Evolutionary conservation across 2,888 invertebrate species (phyloP), one percentile per base, ranked within the genome.

Genomic region (Eremobia ochroleuca): DNA sequence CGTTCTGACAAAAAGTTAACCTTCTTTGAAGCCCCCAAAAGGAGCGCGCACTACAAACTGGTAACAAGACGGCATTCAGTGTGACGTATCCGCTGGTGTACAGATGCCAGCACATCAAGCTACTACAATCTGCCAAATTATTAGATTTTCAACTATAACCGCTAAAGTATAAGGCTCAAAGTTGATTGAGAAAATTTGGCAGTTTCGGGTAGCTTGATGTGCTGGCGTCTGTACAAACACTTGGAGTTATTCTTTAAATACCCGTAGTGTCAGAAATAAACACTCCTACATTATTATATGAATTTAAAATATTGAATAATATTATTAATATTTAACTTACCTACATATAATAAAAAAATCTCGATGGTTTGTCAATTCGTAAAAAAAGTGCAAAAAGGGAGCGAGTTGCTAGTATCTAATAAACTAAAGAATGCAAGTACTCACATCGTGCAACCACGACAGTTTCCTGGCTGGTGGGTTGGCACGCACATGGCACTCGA

Each of bases 401-500:
- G 6, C 5, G 4, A 9, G n/a, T 37, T 9, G 15, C 37, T 64
- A 34, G 15, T 65, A 61, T 43, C 3, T 21, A 13, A n/a, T 25
- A n/a, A 59, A 59, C 4, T 34, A n/a, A 11, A 11, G n/a, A 40
- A 40, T 2, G 11, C 6, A 11, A 11, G 46, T 90, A 98, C 98
- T 98, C 95, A 99, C 99, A 92, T 99, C 98, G 92, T 98, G 98
- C 89, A 98, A 97, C 99, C 99, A 99, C 88, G 98, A 97, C 85
- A 99, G 97, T 92, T 98, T 98, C 91, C 98, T 97, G 97, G 98
- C 98, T 83, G 98, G 98, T 58, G 99, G 99, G 97, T 99, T 98
- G 90, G 99, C 98, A 92, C 98, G 98, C 91, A 99, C 98, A 97
- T 98, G 98, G 96, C 99, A 99, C 97, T 99, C 99, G 96, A 99